Evolutionary conservation across 2,888 invertebrate species (phyloP).

Genomic region (Trilocha varians): DNA sequence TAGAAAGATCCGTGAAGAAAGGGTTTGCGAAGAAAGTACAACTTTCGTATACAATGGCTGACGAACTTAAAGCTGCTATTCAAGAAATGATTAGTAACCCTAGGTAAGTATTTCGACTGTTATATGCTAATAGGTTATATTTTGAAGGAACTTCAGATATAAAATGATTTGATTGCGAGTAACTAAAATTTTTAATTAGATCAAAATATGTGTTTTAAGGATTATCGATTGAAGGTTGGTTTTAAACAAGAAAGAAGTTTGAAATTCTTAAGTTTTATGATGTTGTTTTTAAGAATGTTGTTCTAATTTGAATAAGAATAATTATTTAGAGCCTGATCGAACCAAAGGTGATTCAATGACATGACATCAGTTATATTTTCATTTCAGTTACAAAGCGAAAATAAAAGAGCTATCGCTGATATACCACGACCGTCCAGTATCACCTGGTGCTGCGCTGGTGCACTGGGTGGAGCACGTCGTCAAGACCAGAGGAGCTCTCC

Average conservation of each 20-base stretch:
- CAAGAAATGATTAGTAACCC: slow-evolving; percentile 24
- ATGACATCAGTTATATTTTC: too few relatives aligned
- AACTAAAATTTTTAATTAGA: too few relatives aligned
- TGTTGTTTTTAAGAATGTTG: too few relatives aligned
- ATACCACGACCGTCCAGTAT: slow-evolving; percentile 48
- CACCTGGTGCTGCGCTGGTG: slow-evolving; percentile 69
- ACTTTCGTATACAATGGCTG: slow-evolving; percentile 22
- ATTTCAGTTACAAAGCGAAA: slow-evolving; percentile 20
- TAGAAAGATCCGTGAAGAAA: slow-evolving; percentile 27
- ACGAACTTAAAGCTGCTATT: slow-evolving; percentile 25
- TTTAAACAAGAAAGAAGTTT: too few relatives aligned
- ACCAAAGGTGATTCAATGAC: not conserved
- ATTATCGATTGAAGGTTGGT: too few relatives aligned
- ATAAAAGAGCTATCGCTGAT: slow-evolving; percentile 19
- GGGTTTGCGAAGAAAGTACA: slow-evolving; percentile 32
- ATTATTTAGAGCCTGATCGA: not conserved
- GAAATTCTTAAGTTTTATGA: too few relatives aligned
- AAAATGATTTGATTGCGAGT: too few relatives aligned
- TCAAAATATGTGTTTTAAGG: too few relatives aligned
- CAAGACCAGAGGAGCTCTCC: slow-evolving; percentile 63
- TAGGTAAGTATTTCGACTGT: slow-evolving; percentile 17
- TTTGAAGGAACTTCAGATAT: too few relatives aligned
- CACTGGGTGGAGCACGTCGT: slow-evolving; percentile 78
- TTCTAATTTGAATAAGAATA: too few relatives aligned
- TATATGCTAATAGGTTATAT: not conserved